A percentile compares a stretch with the other conserved stretches of the same genome.
Evolutionary conservation across 1,140 invertebrate species (phyloP).

Genomic region (Drusus annulatus): DNA sequence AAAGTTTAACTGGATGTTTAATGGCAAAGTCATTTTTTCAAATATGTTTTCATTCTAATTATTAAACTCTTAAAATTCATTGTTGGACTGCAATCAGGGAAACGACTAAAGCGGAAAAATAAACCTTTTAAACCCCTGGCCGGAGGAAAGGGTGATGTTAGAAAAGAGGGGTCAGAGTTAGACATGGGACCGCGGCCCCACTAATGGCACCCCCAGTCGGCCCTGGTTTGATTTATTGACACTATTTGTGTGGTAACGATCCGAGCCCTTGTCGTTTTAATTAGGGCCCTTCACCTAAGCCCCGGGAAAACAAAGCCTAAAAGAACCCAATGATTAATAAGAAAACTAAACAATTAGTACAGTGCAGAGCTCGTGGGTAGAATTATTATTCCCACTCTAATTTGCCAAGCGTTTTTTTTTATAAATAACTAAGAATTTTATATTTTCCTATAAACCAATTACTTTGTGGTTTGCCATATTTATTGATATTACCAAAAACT

Average conservation of each 20-base stretch:
- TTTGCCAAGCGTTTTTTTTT: too few species aligned
- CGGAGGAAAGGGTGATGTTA: conserved; percentile 2
- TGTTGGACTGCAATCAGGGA: too few species aligned
- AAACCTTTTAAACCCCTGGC: conserved; percentile 16
- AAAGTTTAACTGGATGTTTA: neutral
- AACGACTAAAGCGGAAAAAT: neutral
- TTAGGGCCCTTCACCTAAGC: conserved; percentile 22
- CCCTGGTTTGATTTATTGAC: conserved; percentile 40
- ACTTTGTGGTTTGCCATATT: too few species aligned
- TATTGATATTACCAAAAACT: too few species aligned
- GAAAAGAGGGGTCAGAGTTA: conserved; percentile 6
- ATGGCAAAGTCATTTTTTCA: neutral
- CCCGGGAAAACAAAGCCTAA: conserved; percentile 21
- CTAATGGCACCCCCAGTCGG: conserved; percentile 25
- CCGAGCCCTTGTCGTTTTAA: conserved; percentile 35
- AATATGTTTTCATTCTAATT: neutral
- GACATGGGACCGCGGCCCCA: conserved; percentile 8
- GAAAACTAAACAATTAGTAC: conserved; percentile 28
- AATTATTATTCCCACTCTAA: neutral
- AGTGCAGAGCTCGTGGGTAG: neutral
- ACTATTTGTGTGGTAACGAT: conserved; percentile 40
- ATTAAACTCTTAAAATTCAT: too few species aligned
- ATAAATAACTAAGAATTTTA: too few species aligned
- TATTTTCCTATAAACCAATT: too few species aligned
- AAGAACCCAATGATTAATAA: conserved; percentile 30